phyloP scores from a whole-genome alignment of 2,113 vertebrate genomes.

The Cinclus cinclus region DNA sequence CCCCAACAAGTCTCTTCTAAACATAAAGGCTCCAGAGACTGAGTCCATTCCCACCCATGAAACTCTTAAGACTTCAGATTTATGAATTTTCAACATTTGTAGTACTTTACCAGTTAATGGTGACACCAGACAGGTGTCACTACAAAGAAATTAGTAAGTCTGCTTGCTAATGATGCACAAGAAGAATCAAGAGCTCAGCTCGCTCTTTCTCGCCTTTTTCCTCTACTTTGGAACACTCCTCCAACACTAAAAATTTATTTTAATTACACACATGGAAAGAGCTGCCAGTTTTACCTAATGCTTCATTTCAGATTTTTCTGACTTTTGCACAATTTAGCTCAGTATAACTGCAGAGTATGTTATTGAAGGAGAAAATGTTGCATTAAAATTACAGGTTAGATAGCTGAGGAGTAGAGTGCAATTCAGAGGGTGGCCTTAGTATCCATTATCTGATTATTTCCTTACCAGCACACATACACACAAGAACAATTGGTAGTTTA shows the following conservation, averaged over 20 bases:
- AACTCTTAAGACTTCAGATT: not conserved
- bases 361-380: constrained; percentile 20
- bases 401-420: not conserved
- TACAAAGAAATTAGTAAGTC: not conserved
- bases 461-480: constrained; percentile 1
- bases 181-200: not conserved
- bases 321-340: constrained; percentile 12
- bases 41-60: not conserved
- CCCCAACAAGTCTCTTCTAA: not conserved
- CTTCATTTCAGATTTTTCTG: constrained; percentile 18
- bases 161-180: not conserved
- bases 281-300: not conserved
- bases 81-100: not conserved
- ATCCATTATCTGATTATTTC: constrained; percentile 50
- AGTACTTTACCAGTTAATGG: not conserved
- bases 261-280: not conserved
- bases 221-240: not conserved
- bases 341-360: not conserved
- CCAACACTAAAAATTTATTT: not conserved
- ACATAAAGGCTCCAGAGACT: not conserved
- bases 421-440: not conserved
- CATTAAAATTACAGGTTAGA: constrained; percentile 28
- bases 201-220: not conserved
- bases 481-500: constrained; percentile 23
- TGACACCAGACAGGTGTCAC: not conserved